Conservation (phyloP, 1,140 invertebrate genomes). For the Hypothenemus hampei region DNA sequence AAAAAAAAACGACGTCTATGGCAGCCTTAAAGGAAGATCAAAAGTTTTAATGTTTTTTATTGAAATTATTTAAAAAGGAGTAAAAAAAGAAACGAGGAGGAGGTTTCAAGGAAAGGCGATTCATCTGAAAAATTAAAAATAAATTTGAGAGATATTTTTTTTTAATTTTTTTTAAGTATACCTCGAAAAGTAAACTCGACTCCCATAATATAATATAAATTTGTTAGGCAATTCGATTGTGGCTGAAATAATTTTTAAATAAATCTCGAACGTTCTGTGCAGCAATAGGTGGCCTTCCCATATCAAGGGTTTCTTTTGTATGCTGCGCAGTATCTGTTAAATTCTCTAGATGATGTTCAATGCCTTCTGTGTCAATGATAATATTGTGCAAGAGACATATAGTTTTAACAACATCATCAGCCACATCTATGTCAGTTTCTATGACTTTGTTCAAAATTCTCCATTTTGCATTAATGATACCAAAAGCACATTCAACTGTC, state of each 20-base stretch:
- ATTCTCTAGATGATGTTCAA: conserved; percentile 16
- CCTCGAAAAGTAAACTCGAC: too few species aligned
- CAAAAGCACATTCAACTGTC: conserved; percentile 46
- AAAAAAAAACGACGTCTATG: too few species aligned
- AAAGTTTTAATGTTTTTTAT: too few species aligned
- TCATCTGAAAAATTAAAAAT: too few species aligned
- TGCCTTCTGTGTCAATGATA: conserved; percentile 30
- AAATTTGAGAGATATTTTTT: too few species aligned
- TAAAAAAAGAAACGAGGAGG: too few species aligned
- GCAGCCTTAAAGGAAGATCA: too few species aligned
- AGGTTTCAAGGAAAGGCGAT: too few species aligned
- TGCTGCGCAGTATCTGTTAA: conserved; percentile 11
- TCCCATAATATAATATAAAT: conserved; percentile 23
- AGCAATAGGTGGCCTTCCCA: conserved; percentile 19
- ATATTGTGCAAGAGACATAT: conserved; percentile 30
- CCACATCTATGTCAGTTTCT: conserved; percentile 31
- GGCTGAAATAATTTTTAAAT: neutral
- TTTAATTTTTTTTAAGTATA: too few species aligned
- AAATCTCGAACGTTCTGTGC: conserved; percentile 17
- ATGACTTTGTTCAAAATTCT: conserved; percentile 41
- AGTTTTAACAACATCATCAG: conserved; percentile 37
- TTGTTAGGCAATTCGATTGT: neutral
- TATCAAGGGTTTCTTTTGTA: neutral
- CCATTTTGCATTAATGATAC: conserved; percentile 43
- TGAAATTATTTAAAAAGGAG: too few species aligned